These are phyloP conservation scores for Aptenodytes patagonicus DNA, from an alignment of 2,113 vertebrate genomes.

Conservation along the genomic window DNA sequence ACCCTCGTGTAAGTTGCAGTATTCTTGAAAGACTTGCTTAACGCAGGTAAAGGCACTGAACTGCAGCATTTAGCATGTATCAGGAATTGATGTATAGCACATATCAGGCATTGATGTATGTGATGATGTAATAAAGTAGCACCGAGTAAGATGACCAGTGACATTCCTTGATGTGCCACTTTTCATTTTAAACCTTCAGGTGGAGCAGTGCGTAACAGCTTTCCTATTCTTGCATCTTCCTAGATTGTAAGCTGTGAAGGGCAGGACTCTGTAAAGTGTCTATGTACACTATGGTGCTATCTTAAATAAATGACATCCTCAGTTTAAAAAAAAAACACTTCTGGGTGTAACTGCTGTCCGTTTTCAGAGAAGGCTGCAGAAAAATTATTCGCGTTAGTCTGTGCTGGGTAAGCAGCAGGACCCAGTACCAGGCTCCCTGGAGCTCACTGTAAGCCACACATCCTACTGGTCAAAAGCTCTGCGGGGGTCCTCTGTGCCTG, in stretches of 20 bases:
- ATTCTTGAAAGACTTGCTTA: not conserved
- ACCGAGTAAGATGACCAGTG: not conserved
- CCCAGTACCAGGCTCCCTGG: not conserved
- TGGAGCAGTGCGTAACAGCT: not conserved
- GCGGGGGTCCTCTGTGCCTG: not conserved
- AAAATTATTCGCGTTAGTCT: accelerated
- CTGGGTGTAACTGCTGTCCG: not conserved
- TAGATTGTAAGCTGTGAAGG: not conserved
- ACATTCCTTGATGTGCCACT: not conserved
- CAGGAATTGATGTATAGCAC: not conserved
- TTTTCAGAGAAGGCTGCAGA: not conserved
- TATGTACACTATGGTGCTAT: not conserved
- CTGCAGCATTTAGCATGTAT: not conserved
- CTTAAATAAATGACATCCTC: not conserved
- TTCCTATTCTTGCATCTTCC: not conserved
- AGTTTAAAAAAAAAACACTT: not conserved
- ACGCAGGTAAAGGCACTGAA: not conserved
- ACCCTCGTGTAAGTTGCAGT: not conserved
- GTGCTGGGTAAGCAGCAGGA: not conserved
- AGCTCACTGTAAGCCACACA: accelerated
- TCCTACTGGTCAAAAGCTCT: not conserved
- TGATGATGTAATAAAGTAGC: not conserved
- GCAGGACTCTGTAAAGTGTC: not conserved
- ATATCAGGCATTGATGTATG: too few species aligned
- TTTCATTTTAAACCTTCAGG: not conserved